phyloP scores from a whole-genome alignment of 2,888 invertebrate species.

The Drosophila aldrichi region DNA sequence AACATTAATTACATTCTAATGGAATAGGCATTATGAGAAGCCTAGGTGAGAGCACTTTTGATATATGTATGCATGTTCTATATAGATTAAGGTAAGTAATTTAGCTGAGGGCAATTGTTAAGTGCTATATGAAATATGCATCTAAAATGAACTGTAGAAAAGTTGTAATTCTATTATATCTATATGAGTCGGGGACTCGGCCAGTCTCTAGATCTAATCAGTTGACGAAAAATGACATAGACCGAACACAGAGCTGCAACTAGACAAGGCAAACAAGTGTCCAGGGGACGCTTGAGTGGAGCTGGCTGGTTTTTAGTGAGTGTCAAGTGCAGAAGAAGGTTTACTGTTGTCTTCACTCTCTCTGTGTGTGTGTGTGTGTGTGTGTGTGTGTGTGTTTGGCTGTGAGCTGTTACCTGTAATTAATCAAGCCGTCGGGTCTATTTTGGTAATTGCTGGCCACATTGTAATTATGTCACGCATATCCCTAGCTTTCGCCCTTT shows the following conservation, averaged over 20 bases:
- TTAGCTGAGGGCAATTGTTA: background rate
- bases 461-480: constrained; percentile 60
- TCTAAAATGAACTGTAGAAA: background rate
- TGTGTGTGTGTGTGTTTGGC: constrained; percentile 12
- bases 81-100: background rate
- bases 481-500: constrained; percentile 15
- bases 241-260: background rate
- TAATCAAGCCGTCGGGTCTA: constrained; percentile 58
- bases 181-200: background rate
- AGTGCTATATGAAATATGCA: background rate
- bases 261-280: constrained; percentile 26
- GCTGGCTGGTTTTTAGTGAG: constrained; percentile 17
- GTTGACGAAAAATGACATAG: constrained; percentile 27
- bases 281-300: background rate
- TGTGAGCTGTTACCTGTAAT: constrained; percentile 55
- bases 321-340: constrained; percentile 48
- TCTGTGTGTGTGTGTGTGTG: background rate
- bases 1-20: background rate
- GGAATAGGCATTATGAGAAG: background rate
- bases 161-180: constrained; percentile 4
- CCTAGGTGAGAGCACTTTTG: background rate
- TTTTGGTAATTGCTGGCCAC: constrained; percentile 57
- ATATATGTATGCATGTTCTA: background rate
- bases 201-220: constrained; percentile 12
- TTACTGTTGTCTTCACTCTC: constrained; percentile 20